These are phyloP conservation scores for Thalpophila matura DNA, from an alignment of 2,888 invertebrate genomes.

Conservation along the genomic window DNA sequence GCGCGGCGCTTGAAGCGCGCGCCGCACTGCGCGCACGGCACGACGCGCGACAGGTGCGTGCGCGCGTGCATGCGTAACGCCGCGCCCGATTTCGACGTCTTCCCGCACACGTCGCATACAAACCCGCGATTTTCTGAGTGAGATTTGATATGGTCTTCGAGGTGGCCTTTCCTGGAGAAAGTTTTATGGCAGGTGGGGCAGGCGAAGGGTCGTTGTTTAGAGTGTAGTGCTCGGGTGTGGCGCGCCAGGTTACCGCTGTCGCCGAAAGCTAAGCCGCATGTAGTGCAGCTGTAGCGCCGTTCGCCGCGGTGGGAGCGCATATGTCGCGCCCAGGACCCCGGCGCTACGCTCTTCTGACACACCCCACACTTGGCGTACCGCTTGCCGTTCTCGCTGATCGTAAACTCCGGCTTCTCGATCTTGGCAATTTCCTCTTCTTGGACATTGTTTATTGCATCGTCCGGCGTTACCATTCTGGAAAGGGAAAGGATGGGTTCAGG, in stretches of 20 bases:
- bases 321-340: slow-evolving; percentile 84
- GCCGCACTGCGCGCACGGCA: slow-evolving; percentile 88
- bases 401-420: slow-evolving; percentile 44
- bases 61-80: slow-evolving; percentile 87
- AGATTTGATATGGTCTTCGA: slow-evolving; percentile 87
- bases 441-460: slow-evolving; percentile 6
- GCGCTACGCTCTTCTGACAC: slow-evolving; percentile 77
- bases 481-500: slow-evolving; percentile 52
- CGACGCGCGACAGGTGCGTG: too few relatives aligned
- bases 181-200: slow-evolving; percentile 85
- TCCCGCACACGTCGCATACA: slow-evolving; percentile 90
- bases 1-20: slow-evolving; percentile 89
- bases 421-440: slow-evolving; percentile 20
- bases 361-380: slow-evolving; percentile 75
- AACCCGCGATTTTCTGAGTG: slow-evolving; percentile 85
- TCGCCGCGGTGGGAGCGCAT: slow-evolving; percentile 81
- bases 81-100: slow-evolving; percentile 87
- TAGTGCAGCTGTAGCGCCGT: slow-evolving; percentile 84
- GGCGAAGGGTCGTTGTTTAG: slow-evolving; percentile 81
- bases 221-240: slow-evolving; percentile 88
- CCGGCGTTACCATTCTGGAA: slow-evolving; percentile 41
- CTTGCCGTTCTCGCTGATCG: slow-evolving; percentile 62
- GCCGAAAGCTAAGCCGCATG: slow-evolving; percentile 88
- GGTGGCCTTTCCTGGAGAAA: slow-evolving; percentile 87
- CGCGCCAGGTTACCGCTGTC: slow-evolving; percentile 87